A percentile compares a stretch with the other conserved stretches of the same genome.
These are phyloP conservation scores for Lasioglossum morio DNA, from an alignment of 2,888 invertebrate genomes.

Conservation along the genomic window DNA sequence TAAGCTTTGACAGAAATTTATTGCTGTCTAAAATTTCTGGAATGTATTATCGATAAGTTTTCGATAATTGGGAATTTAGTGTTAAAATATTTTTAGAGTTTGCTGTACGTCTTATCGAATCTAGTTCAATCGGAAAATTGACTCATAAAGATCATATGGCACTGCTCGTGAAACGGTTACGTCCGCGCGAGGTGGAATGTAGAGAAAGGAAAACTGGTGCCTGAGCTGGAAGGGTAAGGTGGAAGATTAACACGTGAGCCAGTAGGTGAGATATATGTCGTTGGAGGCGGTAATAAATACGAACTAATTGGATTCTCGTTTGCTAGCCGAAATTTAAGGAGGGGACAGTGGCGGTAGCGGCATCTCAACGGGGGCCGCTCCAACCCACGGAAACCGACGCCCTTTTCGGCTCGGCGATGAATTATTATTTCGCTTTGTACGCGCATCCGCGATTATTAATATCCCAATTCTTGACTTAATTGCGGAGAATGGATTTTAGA, in stretches of 20 bases:
- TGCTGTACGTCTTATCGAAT: background rate
- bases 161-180: background rate
- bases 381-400: constrained; percentile 52
- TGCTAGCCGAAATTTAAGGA: constrained; percentile 63
- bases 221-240: constrained; percentile 57
- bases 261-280: constrained; percentile 69
- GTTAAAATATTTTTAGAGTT: background rate
- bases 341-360: constrained; percentile 12
- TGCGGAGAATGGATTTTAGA: constrained; percentile 81
- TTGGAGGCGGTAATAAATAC: constrained; percentile 78
- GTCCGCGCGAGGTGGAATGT: constrained; percentile 16
- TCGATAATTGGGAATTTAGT: background rate
- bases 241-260: constrained; percentile 73
- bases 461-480: constrained; percentile 82
- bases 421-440: constrained; percentile 83
- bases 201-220: constrained; percentile 22
- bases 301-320: constrained; percentile 82
- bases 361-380: constrained; percentile 26
- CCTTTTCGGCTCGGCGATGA: constrained; percentile 73
- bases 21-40: background rate
- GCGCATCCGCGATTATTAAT: constrained; percentile 82
- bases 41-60: no score
- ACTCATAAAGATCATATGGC: background rate
- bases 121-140: background rate
- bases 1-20: background rate